Conservation (phyloP, 1,140 invertebrate genomes). For the Cotesia vestalis region DNA sequence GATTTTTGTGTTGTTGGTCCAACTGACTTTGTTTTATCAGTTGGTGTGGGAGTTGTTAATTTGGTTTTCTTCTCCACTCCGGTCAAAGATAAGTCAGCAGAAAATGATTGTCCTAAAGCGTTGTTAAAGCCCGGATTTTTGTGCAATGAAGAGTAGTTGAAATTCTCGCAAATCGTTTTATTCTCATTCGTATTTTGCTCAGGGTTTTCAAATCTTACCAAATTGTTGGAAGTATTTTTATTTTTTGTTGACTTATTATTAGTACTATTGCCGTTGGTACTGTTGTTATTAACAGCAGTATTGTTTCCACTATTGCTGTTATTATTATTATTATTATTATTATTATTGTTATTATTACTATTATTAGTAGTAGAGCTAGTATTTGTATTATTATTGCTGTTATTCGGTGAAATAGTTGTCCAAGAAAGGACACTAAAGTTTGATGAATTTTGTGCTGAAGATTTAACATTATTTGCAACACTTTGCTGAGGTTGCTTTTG, state of each 20-base stretch:
- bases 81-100: too few relatives aligned
- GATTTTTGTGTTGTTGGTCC: too few relatives aligned
- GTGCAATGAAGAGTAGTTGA: conserved; percentile 55
- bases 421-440: conserved; percentile 65
- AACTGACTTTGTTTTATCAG: too few relatives aligned
- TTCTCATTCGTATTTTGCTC: conserved; percentile 49
- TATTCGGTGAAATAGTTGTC: conserved; percentile 60
- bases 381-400: conserved; percentile 43
- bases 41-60: too few relatives aligned
- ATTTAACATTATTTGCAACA: conserved; percentile 49
- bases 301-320: conserved; percentile 8
- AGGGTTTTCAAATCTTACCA: conserved; percentile 52
- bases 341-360: conserved; percentile 44
- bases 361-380: conserved; percentile 4
- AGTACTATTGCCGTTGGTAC: conserved; percentile 6
- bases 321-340: conserved; percentile 17
- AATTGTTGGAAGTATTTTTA: conserved; percentile 45
- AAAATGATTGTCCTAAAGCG: conserved; percentile 23
- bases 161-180: conserved; percentile 58
- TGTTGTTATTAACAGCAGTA: conserved; percentile 47
- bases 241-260: not conserved
- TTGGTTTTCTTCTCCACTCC: too few relatives aligned
- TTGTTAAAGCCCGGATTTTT: conserved; percentile 51
- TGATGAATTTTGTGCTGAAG: conserved; percentile 61
- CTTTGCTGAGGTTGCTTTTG: conserved; percentile 50